Evolutionary conservation across 2,797 vertebrate species (phyloP).

Genomic region (Phrynocephalus guinanensis): DNA sequence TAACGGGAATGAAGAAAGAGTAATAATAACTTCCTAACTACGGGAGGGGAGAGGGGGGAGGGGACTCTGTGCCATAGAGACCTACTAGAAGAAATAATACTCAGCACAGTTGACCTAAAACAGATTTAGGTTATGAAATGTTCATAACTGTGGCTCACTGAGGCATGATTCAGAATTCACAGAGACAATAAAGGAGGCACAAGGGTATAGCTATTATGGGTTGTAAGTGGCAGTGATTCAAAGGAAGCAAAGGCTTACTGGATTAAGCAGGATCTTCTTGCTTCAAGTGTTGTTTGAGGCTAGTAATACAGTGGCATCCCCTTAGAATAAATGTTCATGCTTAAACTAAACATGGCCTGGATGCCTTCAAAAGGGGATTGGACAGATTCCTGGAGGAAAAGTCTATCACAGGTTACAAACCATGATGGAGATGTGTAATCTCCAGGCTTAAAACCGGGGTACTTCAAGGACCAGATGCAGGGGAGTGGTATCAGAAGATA

Average conservation of each 20-base stretch:
- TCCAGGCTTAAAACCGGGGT: no score
- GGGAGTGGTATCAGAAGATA: no score
- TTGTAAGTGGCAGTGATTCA: background rate
- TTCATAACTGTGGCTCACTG: background rate
- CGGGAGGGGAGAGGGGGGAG: background rate
- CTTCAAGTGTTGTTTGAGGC: background rate
- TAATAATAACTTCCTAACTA: background rate
- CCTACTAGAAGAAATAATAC: constrained; percentile 27
- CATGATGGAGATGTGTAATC: no score
- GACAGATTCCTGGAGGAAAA: no score
- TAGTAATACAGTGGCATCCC: background rate
- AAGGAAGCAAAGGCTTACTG: background rate
- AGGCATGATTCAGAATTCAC: background rate
- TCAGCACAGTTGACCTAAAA: background rate
- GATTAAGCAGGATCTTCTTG: background rate
- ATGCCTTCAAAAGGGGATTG: no score
- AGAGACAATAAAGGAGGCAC: constrained; percentile 5
- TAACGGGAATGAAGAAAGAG: no score
- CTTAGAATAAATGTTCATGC: background rate
- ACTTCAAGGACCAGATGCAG: no score
- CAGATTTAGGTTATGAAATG: background rate
- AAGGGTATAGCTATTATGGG: background rate
- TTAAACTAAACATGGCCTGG: background rate
- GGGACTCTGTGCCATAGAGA: accelerated
- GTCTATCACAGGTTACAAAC: no score